These are phyloP conservation scores for Hyperopisus bebe DNA, from an alignment of 2,113 vertebrate genomes.

Conservation along the genomic window DNA sequence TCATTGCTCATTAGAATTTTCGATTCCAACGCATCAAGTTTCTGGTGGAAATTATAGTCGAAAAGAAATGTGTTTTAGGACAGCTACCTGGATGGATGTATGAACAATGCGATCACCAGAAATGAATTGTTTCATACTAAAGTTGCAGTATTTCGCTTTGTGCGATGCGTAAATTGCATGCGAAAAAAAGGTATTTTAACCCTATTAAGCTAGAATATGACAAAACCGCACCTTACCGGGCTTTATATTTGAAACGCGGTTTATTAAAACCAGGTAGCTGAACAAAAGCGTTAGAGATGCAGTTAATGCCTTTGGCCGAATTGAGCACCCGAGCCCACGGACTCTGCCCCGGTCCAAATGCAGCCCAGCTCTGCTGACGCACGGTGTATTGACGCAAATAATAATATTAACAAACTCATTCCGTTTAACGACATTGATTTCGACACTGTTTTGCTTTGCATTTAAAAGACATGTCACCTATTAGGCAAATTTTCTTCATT, in stretches of 20 bases:
- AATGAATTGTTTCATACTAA: neutral
- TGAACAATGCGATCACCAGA: neutral
- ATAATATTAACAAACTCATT: neutral
- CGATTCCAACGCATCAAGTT: neutral
- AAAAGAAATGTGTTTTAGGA: neutral
- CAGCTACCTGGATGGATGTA: neutral
- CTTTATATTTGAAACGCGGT: neutral
- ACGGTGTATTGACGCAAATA: neutral
- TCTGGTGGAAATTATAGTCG: neutral
- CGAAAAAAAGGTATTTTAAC: neutral
- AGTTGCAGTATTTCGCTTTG: neutral
- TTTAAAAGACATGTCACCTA: neutral
- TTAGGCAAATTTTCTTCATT: neutral
- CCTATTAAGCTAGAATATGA: neutral
- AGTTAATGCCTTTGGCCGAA: neutral
- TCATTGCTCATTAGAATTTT: neutral
- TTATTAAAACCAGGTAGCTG: neutral
- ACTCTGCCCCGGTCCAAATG: neutral
- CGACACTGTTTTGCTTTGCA: neutral
- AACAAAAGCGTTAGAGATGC: neutral
- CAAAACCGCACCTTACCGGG: neutral
- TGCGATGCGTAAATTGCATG: neutral
- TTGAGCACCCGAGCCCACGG: neutral
- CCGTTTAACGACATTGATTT: neutral
- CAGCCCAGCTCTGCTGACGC: neutral